Conservation (phyloP, 2,888 invertebrate genomes). For the Smittia aterrima region DNA sequence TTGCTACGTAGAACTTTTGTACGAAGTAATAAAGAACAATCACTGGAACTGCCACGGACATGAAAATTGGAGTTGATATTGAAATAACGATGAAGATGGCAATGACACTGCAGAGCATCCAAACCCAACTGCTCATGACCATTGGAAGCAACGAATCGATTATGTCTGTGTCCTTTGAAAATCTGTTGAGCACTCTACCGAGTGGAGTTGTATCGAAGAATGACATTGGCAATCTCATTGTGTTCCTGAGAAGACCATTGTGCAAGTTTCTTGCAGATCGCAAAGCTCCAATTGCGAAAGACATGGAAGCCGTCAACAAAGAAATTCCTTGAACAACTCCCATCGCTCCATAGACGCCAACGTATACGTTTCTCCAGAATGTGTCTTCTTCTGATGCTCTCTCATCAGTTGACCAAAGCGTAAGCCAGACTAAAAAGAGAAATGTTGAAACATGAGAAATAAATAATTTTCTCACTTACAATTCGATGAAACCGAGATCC, state of each 20-base stretch:
- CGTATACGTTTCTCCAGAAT: conserved; percentile 50
- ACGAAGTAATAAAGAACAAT: conserved; percentile 48
- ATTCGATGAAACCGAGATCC: conserved; percentile 24
- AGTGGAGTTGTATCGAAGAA: conserved; percentile 63
- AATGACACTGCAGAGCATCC: conserved; percentile 43
- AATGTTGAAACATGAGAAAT: too few species aligned
- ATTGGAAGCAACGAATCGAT: conserved; percentile 58
- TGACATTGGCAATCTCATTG: conserved; percentile 57
- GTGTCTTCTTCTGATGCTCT: conserved; percentile 55
- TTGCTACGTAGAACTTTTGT: conserved; percentile 57
- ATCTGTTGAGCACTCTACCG: conserved; percentile 62
- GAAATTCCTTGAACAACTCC: conserved; percentile 48
- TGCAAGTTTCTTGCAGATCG: conserved; percentile 52
- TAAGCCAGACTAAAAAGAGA: conserved; percentile 64
- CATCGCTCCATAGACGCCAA: conserved; percentile 52
- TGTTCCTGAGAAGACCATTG: conserved; percentile 53
- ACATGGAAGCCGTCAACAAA: conserved; percentile 49
- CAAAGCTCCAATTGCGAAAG: conserved; percentile 59
- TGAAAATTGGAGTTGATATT: conserved; percentile 49
- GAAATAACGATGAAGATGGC: conserved; percentile 45
- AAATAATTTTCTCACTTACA: too few species aligned
- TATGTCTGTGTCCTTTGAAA: conserved; percentile 61
- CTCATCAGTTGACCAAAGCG: conserved; percentile 73
- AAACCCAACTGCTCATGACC: conserved; percentile 17
- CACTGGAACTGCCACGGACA: conserved; percentile 49